Percentiles rank a stretch among this genome's conserved stretches.
phyloP scores from a whole-genome alignment of 2,113 vertebrate genomes.

The Leucosticte australis region DNA sequence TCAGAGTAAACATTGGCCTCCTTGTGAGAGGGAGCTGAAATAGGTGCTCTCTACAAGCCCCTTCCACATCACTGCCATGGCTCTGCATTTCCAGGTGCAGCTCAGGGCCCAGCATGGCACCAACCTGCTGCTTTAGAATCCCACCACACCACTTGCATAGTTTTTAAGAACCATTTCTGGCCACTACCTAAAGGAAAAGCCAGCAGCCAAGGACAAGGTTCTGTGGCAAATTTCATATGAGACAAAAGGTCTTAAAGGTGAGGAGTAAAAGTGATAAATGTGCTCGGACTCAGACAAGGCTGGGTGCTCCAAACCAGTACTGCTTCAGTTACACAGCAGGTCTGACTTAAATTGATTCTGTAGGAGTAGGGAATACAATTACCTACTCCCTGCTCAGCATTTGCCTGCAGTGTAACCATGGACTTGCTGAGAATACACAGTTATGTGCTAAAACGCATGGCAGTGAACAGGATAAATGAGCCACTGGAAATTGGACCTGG shows the following conservation, averaged over 20 bases:
- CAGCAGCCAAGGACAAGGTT: background rate
- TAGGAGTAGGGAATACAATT: background rate
- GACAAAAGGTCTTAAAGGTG: background rate
- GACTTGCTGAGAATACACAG: background rate
- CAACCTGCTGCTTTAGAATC: background rate
- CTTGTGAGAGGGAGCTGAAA: background rate
- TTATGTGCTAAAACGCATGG: background rate
- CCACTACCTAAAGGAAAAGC: background rate
- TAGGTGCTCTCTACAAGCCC: background rate
- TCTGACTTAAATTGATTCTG: background rate
- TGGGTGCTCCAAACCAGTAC: background rate
- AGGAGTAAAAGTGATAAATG: background rate
- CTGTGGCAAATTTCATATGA: background rate
- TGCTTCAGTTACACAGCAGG: rapidly evolving
- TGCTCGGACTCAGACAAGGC: background rate
- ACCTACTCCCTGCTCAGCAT: background rate
- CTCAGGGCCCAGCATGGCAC: background rate
- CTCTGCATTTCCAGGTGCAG: background rate
- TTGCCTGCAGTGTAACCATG: background rate
- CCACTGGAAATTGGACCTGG: background rate
- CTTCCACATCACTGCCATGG: background rate
- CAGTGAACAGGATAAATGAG: background rate
- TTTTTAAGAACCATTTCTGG: background rate
- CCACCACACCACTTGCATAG: background rate
- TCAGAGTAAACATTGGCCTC: background rate